Percentiles rank a stretch among this genome's conserved stretches.
Evolutionary conservation across 2,797 vertebrate species (phyloP).

Genomic region (Eutrigla gurnardus): DNA sequence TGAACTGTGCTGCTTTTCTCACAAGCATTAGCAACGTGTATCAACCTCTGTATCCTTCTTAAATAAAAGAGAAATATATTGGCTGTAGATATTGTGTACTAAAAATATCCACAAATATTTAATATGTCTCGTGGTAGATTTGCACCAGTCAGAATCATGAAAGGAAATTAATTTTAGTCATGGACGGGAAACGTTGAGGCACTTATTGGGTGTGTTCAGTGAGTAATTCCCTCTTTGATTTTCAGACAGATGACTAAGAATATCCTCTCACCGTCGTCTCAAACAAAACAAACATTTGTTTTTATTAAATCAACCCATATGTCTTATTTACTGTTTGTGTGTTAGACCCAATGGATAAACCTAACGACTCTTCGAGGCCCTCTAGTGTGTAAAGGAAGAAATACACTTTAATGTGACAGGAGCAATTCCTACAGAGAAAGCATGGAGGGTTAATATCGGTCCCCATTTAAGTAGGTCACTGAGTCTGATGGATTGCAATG

Average conservation of each 20-base stretch:
- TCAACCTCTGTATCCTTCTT: not conserved
- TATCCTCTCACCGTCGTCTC: constrained; percentile 12
- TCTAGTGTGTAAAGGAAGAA: constrained; percentile 43
- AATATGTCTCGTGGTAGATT: not conserved
- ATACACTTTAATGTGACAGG: not conserved
- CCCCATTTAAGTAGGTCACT: not conserved
- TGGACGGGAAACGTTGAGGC: constrained; percentile 38
- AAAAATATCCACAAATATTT: not conserved
- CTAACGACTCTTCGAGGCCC: constrained; percentile 53
- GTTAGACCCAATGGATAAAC: not conserved
- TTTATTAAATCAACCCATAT: constrained; percentile 22
- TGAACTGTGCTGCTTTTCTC: constrained; percentile 10
- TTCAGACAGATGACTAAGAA: constrained; percentile 65
- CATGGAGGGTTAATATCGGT: not conserved
- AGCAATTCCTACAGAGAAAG: not conserved
- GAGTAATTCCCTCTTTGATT: constrained; percentile 31
- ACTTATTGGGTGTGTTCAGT: constrained; percentile 4
- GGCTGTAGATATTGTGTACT: not conserved
- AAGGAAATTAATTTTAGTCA: constrained; percentile 16
- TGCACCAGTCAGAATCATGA: constrained; percentile 16
- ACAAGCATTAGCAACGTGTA: not conserved
- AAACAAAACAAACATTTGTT: constrained; percentile 30
- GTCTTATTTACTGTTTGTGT: constrained; percentile 27
- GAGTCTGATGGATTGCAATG: not conserved
- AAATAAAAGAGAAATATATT: not conserved